These are phyloP conservation scores for Radopholus similis DNA, from an alignment of 1,140 invertebrate species.

Conservation along the genomic window DNA sequence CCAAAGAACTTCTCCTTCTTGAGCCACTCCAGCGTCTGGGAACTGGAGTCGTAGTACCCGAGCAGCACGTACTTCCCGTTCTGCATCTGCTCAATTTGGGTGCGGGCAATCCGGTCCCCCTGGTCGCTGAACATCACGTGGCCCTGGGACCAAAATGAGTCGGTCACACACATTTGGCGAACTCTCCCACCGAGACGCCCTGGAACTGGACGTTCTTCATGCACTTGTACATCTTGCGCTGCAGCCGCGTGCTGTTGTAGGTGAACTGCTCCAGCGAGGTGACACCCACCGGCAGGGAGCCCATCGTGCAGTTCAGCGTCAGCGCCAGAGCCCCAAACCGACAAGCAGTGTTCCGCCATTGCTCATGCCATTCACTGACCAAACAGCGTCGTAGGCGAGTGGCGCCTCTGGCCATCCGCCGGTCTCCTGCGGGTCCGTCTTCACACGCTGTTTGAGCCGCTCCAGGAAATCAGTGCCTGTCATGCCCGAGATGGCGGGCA, in stretches of 20 bases:
- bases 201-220: constrained; percentile 95
- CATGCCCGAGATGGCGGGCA: constrained; percentile 49
- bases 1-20: constrained; percentile 83
- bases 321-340: constrained; percentile 59
- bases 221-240: constrained; percentile 88
- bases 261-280: constrained; percentile 81
- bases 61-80: constrained; percentile 88
- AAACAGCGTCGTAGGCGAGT: constrained; percentile 95
- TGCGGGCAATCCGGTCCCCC: constrained; percentile 96
- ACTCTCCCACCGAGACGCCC: constrained; percentile 79
- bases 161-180: neutral
- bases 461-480: constrained; percentile 53
- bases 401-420: constrained; percentile 92
- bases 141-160: constrained; percentile 64
- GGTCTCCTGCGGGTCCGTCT: constrained; percentile 58
- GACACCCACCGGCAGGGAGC: constrained; percentile 69
- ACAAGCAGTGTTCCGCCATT: too few species aligned
- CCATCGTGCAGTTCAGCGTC: constrained; percentile 83
- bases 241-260: constrained; percentile 90
- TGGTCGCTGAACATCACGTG: constrained; percentile 69
- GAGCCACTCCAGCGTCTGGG: constrained; percentile 88
- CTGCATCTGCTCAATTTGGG: constrained; percentile 90
- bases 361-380: too few species aligned
- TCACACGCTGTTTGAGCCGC: constrained; percentile 39
- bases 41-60: constrained; percentile 92